Percentiles rank a stretch among this genome's conserved stretches.
Evolutionary conservation across 2,888 invertebrate species (phyloP).

Genomic region (Ceraclea dissimilis): DNA sequence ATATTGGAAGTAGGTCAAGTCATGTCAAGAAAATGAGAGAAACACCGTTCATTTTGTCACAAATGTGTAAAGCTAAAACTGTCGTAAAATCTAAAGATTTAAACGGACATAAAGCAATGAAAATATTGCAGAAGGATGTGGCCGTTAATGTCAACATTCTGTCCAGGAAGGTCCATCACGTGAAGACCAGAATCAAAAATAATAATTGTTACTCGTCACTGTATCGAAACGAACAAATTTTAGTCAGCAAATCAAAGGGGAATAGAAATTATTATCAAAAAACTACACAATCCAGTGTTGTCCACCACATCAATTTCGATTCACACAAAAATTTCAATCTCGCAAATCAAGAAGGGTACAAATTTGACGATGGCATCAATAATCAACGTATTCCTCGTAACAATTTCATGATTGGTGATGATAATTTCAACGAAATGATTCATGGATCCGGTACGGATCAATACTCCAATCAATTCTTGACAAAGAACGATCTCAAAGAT

Average conservation of each 20-base stretch:
- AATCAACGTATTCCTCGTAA: neutral
- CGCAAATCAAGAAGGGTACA: neutral
- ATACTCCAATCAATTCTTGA: too few relatives aligned
- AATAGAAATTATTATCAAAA: neutral
- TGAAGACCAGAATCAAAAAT: neutral
- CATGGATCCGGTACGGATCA: too few relatives aligned
- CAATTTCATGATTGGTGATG: neutral
- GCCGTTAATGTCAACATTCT: constrained; percentile 1
- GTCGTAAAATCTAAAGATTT: neutral
- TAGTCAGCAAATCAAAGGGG: neutral
- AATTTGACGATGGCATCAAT: neutral
- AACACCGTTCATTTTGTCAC: constrained; percentile 8
- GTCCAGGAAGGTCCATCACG: neutral
- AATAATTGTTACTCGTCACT: neutral
- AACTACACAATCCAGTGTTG: neutral
- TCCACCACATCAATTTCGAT: neutral
- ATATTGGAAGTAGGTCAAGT: neutral
- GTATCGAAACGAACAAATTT: neutral
- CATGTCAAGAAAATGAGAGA: constrained; percentile 2
- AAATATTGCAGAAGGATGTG: neutral
- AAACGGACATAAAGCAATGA: neutral
- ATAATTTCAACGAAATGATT: neutral
- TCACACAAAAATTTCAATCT: constrained; percentile 3
- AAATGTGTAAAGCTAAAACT: neutral
- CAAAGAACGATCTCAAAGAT: neutral